Percentiles rank a stretch among this genome's conserved stretches.
phyloP scores from a whole-genome alignment of 2,797 vertebrate species.

The Pangasius djambal region DNA sequence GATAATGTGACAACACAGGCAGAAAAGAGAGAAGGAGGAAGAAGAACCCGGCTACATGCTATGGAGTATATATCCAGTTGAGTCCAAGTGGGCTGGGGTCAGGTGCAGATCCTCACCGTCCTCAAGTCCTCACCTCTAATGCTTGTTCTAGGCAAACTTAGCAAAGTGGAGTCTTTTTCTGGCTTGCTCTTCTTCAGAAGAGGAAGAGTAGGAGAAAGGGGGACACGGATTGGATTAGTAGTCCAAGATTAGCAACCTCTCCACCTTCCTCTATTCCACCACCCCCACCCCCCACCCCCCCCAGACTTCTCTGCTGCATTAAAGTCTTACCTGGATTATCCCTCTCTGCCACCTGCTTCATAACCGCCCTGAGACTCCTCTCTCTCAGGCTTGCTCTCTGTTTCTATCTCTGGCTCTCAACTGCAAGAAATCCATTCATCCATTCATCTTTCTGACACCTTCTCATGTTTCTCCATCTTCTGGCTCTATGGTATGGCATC shows the following conservation, averaged over 20 bases:
- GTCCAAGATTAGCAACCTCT: conserved; percentile 82
- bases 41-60: conserved; percentile 52
- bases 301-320: conserved; percentile 66
- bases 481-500: conserved; percentile 1
- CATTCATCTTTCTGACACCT: background rate
- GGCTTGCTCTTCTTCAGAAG: conserved; percentile 20
- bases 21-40: background rate
- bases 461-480: background rate
- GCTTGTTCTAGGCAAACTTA: conserved; percentile 10
- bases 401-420: background rate
- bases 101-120: background rate
- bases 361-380: background rate
- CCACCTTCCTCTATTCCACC: conserved; percentile 56
- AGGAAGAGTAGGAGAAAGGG: conserved; percentile 30
- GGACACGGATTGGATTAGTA: conserved; percentile 76
- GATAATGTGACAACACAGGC: conserved; percentile 63
- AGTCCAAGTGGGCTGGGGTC: conserved; percentile 2
- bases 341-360: conserved; percentile 80
- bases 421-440: background rate
- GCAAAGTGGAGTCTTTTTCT: conserved; percentile 24
- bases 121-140: conserved; percentile 4
- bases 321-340: conserved; percentile 90
- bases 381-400: background rate
- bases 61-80: conserved; percentile 31
- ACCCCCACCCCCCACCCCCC: conserved; percentile 71